These are phyloP conservation scores for Amblyornis subalaris DNA, from an alignment of 2,113 vertebrate species.

Conservation along the genomic window DNA sequence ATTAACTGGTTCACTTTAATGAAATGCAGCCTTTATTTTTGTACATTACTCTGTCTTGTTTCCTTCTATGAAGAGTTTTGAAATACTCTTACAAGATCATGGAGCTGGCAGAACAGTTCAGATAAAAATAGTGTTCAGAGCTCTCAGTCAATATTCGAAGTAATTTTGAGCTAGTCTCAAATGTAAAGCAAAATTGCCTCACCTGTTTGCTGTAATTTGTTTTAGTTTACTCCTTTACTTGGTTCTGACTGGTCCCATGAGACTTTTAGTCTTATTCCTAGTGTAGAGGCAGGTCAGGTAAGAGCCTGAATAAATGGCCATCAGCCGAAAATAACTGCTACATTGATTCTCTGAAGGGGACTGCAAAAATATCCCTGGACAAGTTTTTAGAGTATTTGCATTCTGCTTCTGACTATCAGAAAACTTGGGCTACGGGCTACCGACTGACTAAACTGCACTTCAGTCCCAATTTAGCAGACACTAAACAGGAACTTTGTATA, in stretches of 20 bases:
- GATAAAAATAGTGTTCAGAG: neutral
- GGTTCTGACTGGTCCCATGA: neutral
- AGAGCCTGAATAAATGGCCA: neutral
- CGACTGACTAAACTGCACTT: neutral
- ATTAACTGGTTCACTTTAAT: neutral
- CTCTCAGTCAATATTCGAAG: neutral
- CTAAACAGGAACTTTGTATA: neutral
- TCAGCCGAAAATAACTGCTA: neutral
- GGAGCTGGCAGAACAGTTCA: neutral
- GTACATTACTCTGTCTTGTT: neutral
- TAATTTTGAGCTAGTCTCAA: neutral
- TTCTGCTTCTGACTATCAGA: neutral
- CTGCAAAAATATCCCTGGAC: neutral
- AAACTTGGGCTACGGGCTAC: neutral
- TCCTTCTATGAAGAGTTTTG: neutral
- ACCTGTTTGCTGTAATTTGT: neutral
- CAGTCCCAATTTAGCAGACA: neutral
- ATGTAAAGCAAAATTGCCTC: neutral
- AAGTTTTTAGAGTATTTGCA: neutral
- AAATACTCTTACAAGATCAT: neutral
- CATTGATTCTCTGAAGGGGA: neutral
- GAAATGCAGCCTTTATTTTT: neutral
- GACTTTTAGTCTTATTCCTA: neutral
- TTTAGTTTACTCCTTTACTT: neutral
- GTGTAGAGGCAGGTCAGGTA: neutral